A percentile compares a stretch with the other conserved stretches of the same genome.
Evolutionary conservation across 2,888 invertebrate genomes (phyloP).

Genomic region (Cheiracanthium punctorium): DNA sequence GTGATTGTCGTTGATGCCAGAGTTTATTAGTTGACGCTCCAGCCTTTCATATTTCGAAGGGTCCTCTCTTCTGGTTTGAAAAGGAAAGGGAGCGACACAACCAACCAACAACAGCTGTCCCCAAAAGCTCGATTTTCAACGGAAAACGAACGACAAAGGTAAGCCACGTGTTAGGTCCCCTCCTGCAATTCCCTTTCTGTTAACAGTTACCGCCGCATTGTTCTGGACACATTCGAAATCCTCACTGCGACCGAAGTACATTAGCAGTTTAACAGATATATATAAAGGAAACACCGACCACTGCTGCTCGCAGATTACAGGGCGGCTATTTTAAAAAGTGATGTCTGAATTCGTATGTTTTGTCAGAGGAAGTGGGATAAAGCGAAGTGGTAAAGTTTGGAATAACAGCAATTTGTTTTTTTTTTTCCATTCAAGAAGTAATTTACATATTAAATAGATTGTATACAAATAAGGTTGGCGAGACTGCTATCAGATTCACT

Average conservation of each 20-base stretch:
- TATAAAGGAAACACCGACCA: neutral
- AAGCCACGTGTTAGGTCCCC: neutral
- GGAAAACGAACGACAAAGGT: neutral
- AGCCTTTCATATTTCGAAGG: neutral
- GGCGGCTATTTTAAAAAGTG: neutral
- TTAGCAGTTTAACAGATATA: neutral
- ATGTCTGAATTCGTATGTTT: neutral
- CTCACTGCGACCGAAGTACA: neutral
- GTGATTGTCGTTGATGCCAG: neutral
- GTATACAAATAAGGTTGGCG: no score
- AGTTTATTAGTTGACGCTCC: neutral
- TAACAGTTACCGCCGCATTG: neutral
- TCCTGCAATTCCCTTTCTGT: neutral
- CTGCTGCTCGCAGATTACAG: neutral
- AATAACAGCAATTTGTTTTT: no score
- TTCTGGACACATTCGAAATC: neutral
- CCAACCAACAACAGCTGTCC: neutral
- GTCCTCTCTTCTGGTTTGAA: neutral
- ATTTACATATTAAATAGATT: no score
- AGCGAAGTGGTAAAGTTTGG: no score
- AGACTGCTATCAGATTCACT: no score
- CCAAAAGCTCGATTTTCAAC: neutral
- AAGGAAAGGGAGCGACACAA: neutral
- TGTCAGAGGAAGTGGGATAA: no score
- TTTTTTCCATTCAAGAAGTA: no score